A percentile compares a stretch with the other conserved stretches of the same genome.
These are phyloP conservation scores for Lysandra bellargus DNA, from an alignment of 2,888 invertebrate genomes.

Conservation along the genomic window DNA sequence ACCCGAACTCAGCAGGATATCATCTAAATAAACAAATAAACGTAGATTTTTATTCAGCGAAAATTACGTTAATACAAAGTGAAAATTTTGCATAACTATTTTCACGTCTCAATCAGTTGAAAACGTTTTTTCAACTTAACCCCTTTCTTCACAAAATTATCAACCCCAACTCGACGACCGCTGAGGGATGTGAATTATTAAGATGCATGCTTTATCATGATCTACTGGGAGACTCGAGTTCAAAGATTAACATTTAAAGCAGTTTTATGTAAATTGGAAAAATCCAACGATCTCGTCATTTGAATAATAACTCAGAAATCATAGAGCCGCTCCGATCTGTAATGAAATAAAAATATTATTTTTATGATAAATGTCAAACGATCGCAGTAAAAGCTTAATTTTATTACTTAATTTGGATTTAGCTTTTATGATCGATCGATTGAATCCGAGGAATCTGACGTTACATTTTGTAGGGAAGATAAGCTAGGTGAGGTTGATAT, in stretches of 20 bases:
- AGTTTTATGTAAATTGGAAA: constrained; percentile 74
- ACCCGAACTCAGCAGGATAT: not conserved
- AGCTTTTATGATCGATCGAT: not conserved
- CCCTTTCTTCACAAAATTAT: constrained; percentile 15
- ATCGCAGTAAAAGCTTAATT: not conserved
- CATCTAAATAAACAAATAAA: not conserved
- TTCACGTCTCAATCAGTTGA: not conserved
- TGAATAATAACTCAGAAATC: constrained; percentile 35
- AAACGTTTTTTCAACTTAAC: constrained; percentile 15
- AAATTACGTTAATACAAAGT: not conserved
- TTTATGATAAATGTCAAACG: constrained; percentile 22
- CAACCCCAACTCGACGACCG: constrained; percentile 15
- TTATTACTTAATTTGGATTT: constrained; percentile 8
- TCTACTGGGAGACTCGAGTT: constrained; percentile 54
- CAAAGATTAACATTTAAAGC: constrained; percentile 77
- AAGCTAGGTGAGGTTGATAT: not conserved
- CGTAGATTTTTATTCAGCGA: not conserved
- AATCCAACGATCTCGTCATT: constrained; percentile 39
- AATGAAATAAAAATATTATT: constrained; percentile 34
- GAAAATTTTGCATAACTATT: not conserved
- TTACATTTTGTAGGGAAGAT: not conserved
- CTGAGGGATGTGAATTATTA: constrained; percentile 42
- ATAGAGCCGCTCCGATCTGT: constrained; percentile 24
- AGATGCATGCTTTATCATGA: constrained; percentile 38
- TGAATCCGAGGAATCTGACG: not conserved